phyloP scores from a whole-genome alignment of 2,888 invertebrate genomes.

The Alviniconcha strummeri region DNA sequence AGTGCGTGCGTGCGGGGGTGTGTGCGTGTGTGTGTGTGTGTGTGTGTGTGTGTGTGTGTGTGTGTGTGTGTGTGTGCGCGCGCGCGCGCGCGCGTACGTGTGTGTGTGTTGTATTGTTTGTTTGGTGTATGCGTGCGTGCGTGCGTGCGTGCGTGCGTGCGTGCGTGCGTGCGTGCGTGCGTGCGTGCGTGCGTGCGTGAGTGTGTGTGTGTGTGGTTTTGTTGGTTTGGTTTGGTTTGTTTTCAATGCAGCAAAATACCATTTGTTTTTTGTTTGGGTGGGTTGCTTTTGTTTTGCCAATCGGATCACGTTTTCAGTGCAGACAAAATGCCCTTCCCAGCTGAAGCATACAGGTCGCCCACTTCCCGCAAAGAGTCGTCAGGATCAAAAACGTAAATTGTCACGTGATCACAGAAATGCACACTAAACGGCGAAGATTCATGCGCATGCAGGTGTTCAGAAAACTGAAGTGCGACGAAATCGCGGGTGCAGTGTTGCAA shows the following conservation, averaged over 20 bases:
- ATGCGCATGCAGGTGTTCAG: slow-evolving; percentile 8
- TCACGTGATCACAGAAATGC: slow-evolving; percentile 26
- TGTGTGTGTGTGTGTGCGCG: not conserved
- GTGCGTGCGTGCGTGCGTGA: not conserved
- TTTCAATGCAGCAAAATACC: no score
- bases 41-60: not conserved
- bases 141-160: slow-evolving; percentile 19
- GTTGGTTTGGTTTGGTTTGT: no score
- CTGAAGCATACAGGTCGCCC: not conserved
- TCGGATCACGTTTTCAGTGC: no score
- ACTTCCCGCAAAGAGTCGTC: not conserved
- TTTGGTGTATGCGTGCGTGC: not conserved
- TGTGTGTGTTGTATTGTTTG: not conserved
- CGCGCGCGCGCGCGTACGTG: slow-evolving; percentile 6
- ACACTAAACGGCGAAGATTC: not conserved
- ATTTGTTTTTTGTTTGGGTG: no score
- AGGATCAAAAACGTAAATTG: slow-evolving; percentile 13
- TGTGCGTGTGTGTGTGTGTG: not conserved
- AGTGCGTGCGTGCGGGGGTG: not conserved
- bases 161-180: not conserved
- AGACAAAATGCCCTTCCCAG: no score
- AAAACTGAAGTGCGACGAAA: not conserved
- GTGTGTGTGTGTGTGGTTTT: no score
- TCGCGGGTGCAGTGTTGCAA: not conserved
- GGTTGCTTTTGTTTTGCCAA: no score